Evolutionary conservation across 2,888 invertebrate species (phyloP).

Genomic region (Drosophila hamatofila): DNA sequence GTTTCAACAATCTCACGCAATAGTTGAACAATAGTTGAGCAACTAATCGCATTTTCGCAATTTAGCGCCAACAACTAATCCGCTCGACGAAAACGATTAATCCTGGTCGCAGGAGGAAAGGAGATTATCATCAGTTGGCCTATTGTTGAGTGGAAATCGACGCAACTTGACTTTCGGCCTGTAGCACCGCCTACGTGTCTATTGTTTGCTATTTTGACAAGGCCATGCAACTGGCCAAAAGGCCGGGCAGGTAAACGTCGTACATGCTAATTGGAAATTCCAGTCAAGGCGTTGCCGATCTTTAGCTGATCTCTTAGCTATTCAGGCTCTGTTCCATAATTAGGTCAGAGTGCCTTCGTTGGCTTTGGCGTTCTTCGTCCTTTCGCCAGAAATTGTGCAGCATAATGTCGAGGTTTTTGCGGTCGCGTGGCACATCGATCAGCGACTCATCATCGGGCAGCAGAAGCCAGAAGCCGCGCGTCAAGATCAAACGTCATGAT

Average conservation of each 20-base stretch:
- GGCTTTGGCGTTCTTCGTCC: conserved; percentile 17
- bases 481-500: conserved; percentile 74
- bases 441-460: conserved; percentile 46
- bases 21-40: conserved; percentile 37
- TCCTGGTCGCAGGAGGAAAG: conserved; percentile 31
- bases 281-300: conserved; percentile 74
- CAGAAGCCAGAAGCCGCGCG: conserved; percentile 33
- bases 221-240: conserved; percentile 46
- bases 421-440: conserved; percentile 85
- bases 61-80: conserved; percentile 82
- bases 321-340: conserved; percentile 53
- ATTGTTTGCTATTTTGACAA: conserved; percentile 84
- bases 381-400: conserved; percentile 71
- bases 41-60: conserved; percentile 77
- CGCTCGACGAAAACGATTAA: conserved; percentile 75
- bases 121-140: conserved; percentile 76
- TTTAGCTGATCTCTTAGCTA: conserved; percentile 71
- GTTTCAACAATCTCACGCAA: conserved; percentile 58
- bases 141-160: conserved; percentile 65
- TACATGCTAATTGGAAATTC: conserved; percentile 71
- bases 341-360: conserved; percentile 51
- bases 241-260: conserved; percentile 47
- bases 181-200: conserved; percentile 62
- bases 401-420: conserved; percentile 64
- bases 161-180: conserved; percentile 63